Base-by-base conservation (phyloP, 2,888 invertebrate species). In the Xestia ashworthii region DNA sequence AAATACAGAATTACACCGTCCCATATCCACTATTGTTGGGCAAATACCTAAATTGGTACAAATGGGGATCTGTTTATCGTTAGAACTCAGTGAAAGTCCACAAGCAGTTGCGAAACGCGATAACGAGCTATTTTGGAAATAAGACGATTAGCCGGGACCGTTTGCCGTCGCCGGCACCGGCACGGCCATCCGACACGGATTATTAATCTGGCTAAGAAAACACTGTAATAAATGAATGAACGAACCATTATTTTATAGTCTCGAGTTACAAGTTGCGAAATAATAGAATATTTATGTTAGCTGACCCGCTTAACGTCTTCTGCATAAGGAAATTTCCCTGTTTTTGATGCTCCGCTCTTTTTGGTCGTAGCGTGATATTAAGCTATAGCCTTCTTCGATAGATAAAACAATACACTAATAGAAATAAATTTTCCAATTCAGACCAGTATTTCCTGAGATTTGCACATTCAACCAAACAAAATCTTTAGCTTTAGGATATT, bases 191-290 rank as follows among this genome's bases (percentile, higher is more conserved):
- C 82, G 88, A 87, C 82, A 87, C 80, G 80, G 88, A 74, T 85
- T 85, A 87, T 88, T 90, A 90, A 88, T 88, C 84, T 83, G 25
- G 82, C 67, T 71, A 79, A 82, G 74, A 81, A 82, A 87, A 85
- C 67, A 73, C 22, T 72, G 65, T 58, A 22, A 38, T 65, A 25
- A 77, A 65, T 53, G 53, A 74, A 32, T 74, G 53, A 50, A 80
- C 41, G 50, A 60, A 41, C 78, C 80, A 79, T 85, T 78, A 82
- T 76, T 81, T 75, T 69, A 71, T 64, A 71, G 67, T 58, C 48
- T 73, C 50, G 50, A 73, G 53, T 68, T 74, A 71, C 55, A n/a
- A 71, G 44, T 67, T 44, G 16, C n/a, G 44, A 76, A 58, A 82
- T 53, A 64, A 83, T 68, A 64, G 38, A 74, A 69, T 67, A 48